A percentile compares a stretch with the other conserved stretches of the same genome.
Evolutionary conservation across 2,888 invertebrate species (phyloP).

Genomic region (Isotomurus palustris): DNA sequence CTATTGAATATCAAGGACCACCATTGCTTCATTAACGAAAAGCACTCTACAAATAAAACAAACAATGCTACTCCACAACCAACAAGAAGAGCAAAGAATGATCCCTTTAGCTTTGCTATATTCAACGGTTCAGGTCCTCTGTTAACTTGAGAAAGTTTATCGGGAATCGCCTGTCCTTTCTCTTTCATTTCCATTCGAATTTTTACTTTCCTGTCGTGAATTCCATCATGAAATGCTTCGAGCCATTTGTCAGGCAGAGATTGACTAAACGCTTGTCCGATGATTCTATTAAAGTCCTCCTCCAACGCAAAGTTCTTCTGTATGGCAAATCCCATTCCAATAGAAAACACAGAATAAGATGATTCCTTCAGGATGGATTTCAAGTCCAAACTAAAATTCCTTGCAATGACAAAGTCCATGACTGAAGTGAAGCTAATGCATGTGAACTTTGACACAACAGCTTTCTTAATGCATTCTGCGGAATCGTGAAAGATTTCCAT

Average conservation of each 20-base stretch:
- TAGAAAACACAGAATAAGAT: conserved; percentile 18
- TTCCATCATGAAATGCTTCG: conserved; percentile 8
- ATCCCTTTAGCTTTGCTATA: too few relatives aligned
- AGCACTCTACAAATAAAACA: too few relatives aligned
- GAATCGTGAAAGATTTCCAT: neutral
- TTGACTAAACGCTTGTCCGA: conserved; percentile 6
- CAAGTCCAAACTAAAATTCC: conserved; percentile 2
- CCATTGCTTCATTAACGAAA: too few relatives aligned
- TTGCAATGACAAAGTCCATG: neutral
- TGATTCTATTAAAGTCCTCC: conserved; percentile 9
- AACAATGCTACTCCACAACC: too few relatives aligned
- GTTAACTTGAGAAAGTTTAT: too few relatives aligned
- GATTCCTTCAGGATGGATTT: conserved; percentile 4
- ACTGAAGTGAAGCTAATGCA: neutral
- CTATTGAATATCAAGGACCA: too few relatives aligned
- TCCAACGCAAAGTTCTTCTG: conserved; percentile 5
- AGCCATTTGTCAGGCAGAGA: conserved; percentile 15
- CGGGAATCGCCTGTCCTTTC: too few relatives aligned
- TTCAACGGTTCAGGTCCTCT: too few relatives aligned
- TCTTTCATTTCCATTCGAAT: too few relatives aligned
- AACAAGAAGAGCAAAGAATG: too few relatives aligned
- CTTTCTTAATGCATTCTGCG: neutral
- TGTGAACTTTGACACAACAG: neutral
- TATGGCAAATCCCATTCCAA: conserved; percentile 17
- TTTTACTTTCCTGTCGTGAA: too few relatives aligned